Percentiles rank a stretch among this genome's conserved stretches.
Conservation (phyloP, 2,797 vertebrate species). For the Oreonectes daqikongensis region DNA sequence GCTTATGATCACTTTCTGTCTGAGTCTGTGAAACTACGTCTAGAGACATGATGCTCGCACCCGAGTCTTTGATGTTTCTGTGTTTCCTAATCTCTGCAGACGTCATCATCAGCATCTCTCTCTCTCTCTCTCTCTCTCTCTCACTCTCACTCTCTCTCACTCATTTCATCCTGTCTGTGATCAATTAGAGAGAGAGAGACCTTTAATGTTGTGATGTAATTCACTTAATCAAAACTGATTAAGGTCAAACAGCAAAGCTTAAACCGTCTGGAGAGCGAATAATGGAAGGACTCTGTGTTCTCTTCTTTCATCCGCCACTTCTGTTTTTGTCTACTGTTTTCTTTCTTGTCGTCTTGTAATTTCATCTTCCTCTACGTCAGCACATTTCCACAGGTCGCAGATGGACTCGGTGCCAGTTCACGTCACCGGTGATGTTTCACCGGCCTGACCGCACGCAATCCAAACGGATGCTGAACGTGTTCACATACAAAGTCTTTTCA, state of each 20-base stretch:
- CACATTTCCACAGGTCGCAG: background rate
- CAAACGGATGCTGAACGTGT: background rate
- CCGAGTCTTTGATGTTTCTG: slow-evolving; percentile 45
- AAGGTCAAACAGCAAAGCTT: slow-evolving; percentile 43
- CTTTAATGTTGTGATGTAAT: slow-evolving; percentile 54
- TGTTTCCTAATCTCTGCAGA: background rate
- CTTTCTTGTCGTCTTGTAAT: slow-evolving; percentile 26
- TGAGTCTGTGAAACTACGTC: background rate
- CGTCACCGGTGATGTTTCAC: background rate
- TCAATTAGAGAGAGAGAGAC: slow-evolving; percentile 42
- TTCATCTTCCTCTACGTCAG: slow-evolving; percentile 14
- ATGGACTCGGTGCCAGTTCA: background rate
- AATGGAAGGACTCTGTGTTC: slow-evolving; percentile 36
- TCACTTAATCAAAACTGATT: slow-evolving; percentile 54
- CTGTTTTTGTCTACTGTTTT: slow-evolving; percentile 12
- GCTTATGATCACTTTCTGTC: background rate
- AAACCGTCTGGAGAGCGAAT: slow-evolving; percentile 25
- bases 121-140: slow-evolving; percentile 44
- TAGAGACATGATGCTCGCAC: background rate
- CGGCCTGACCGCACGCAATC: background rate
- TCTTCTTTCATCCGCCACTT: slow-evolving; percentile 19
- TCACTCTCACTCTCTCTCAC: slow-evolving; percentile 41
- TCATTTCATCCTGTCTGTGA: slow-evolving; percentile 46
- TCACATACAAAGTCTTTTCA: too few species aligned
- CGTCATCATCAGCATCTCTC: slow-evolving; percentile 7